Conservation (phyloP, 2,888 invertebrate genomes). For the Auanema sp. region DNA sequence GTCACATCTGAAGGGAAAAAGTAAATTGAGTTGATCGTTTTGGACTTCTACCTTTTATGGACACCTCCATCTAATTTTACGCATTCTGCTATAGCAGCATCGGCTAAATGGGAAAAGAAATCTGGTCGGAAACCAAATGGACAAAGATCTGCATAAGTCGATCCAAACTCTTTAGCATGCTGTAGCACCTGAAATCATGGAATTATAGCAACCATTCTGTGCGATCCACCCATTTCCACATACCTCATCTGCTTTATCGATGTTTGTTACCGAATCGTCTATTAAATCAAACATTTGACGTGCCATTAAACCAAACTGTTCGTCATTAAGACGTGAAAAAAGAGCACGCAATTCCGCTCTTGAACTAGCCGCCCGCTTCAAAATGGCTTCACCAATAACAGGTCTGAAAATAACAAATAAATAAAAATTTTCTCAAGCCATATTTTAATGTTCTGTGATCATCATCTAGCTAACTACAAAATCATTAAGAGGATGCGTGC, state of each 20-base stretch:
- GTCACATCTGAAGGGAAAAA: slow-evolving; percentile 48
- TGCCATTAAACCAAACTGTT: slow-evolving; percentile 44
- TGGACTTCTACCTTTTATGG: slow-evolving; percentile 40
- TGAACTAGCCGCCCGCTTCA: slow-evolving; percentile 54
- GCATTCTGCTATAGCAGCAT: slow-evolving; percentile 62
- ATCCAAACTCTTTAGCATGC: slow-evolving; percentile 49
- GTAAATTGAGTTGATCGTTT: background rate
- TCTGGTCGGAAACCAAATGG: slow-evolving; percentile 61
- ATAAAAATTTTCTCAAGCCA: background rate
- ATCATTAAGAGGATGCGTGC: too few species aligned
- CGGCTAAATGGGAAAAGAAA: slow-evolving; percentile 58
- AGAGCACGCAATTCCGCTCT: slow-evolving; percentile 54
- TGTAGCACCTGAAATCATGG: slow-evolving; percentile 27
- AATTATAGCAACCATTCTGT: background rate
- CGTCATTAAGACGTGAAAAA: slow-evolving; percentile 49
- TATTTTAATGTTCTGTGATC: slow-evolving; percentile 1
- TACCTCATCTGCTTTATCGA: slow-evolving; percentile 56
- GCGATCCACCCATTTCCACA: background rate
- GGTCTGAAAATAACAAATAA: slow-evolving; percentile 41
- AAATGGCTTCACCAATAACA: slow-evolving; percentile 54
- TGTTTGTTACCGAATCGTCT: slow-evolving; percentile 53
- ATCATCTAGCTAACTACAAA: background rate
- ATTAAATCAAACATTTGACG: slow-evolving; percentile 46
- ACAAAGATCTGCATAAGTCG: slow-evolving; percentile 52
- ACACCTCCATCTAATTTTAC: slow-evolving; percentile 60